Base-by-base conservation (phyloP, 2,113 vertebrate genomes). In the Pipra filicauda region DNA sequence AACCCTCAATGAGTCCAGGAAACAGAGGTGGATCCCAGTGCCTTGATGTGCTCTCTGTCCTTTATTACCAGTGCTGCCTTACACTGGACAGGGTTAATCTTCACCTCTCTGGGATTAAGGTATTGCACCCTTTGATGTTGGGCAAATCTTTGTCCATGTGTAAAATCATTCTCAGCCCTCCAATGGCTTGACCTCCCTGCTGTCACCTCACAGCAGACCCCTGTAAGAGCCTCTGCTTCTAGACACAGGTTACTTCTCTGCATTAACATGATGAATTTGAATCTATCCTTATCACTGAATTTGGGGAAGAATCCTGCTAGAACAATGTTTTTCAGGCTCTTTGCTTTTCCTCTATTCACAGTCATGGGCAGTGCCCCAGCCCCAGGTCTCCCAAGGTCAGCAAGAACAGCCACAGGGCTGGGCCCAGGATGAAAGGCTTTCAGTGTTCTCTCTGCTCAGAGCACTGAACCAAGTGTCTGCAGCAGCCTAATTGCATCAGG, bases 401-500 rank as follows among this genome's bases (percentile, higher is more conserved):
- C 21, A 31, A 8, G 26, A 64, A 19, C 3, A 90, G 88, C 30
- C 69, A 23, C 5, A 43, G 55, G 67, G 39, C 17, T 77, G 31
- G 39, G n/a, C 67, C 61, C 73, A 75, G 48, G 16, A 43, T 70
- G 46, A 84, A 91, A 91, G 41, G 58, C 72, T 61, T 54, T 87
- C n/a, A 20, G 43, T 30, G 33, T 71, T 67, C 71, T 55, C 37
- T 24, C 43, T 61, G 31, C 26, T 52, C 61, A 66, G 73, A 57
- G 57, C 72, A 41, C 70, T 41, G 84, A 85, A 18, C 49, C 91
- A 35, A 85, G 39, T 22, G 7, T 35, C 78, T 90, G 74, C 78
- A 85, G 69, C 92, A 96, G 78, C 72, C 79, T 96, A 96, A 97
- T 51, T 93, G 62, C 93, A 93, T 78, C 82, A 96, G 91, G 72